Base-by-base conservation (phyloP, 2,113 vertebrate species). In the Talpa occidentalis region DNA sequence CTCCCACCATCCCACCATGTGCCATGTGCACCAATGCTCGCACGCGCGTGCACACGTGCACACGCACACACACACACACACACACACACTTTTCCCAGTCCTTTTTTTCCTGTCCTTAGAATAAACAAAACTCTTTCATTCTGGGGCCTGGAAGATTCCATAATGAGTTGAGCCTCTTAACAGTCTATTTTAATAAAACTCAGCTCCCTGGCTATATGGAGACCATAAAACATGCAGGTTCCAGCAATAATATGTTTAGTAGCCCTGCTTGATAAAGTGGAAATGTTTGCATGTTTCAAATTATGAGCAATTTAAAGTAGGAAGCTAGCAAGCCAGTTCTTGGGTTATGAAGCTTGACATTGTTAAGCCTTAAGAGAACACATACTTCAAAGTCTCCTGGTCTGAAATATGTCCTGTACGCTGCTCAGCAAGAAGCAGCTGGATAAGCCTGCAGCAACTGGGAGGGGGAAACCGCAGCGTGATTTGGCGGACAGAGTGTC, bases 241-340 rank as follows among this genome's bases (percentile, higher is more conserved):
- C 97, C 95, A 97, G 98, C 98, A 98, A 97, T 98, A 98, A 98
- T 98, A 98, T 92, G 98, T 98, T 98, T 98, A 98, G 98, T 98
- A 97, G 98, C 95, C 96, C 95, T 96, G 97, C 97, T 98, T 98
- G 98, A 99, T 98, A 98, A 98, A 98, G 98, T 98, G 98, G 98
- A 98, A 98, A 98, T 98, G 98, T 98, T 98, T 98, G 98, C 97
- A 98, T 98, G 98, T 98, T 98, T 98, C 98, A 98, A 98, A 98
- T 98, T 98, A 98, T 91, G 40, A 98, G 98, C 98, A 98, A 98
- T 98, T 98, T 98, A 97, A 98, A 98, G 97, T 98, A 97, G 98
- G 98, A 98, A 98, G 98, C 98, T 96, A 98, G 98, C 96, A 98
- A 98, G 98, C 97, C 96, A 96, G 98, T 94, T 97, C 97, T 98